phyloP scores from a whole-genome alignment of 2,888 invertebrate genomes.

The Plebejus argus region DNA sequence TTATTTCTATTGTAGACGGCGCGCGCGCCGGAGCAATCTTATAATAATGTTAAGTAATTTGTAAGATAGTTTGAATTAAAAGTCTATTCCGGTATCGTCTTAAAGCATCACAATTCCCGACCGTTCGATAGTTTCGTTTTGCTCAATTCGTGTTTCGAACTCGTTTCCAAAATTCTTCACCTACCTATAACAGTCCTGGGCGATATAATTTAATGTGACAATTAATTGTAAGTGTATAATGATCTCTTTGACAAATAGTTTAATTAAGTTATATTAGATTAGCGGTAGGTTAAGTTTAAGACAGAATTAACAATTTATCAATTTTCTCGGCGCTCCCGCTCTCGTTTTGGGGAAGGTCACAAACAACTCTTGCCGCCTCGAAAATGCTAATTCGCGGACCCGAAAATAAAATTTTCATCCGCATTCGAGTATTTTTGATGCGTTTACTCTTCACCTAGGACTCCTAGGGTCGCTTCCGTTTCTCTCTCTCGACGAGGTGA shows the following conservation, averaged over 20 bases:
- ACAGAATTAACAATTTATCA: constrained; percentile 46
- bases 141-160: constrained; percentile 45
- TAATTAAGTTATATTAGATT: constrained; percentile 69
- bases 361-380: constrained; percentile 53
- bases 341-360: constrained; percentile 48
- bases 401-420: constrained; percentile 66
- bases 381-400: constrained; percentile 47
- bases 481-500: constrained; percentile 30
- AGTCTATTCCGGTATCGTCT: constrained; percentile 53
- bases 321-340: constrained; percentile 35
- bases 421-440: constrained; percentile 56
- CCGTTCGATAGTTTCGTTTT: constrained; percentile 46
- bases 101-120: constrained; percentile 57
- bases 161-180: constrained; percentile 32
- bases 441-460: constrained; percentile 44
- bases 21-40: constrained; percentile 55
- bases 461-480: constrained; percentile 22
- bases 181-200: constrained; percentile 43
- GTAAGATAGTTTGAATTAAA: constrained; percentile 73
- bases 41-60: constrained; percentile 77
- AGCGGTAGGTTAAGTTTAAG: constrained; percentile 49
- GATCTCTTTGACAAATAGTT: constrained; percentile 74
- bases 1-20: constrained; percentile 65
- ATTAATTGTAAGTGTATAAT: constrained; percentile 77
- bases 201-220: constrained; percentile 69